Percentiles rank a stretch among this genome's conserved stretches.
Conservation (phyloP, 2,797 vertebrate genomes). For the Acropternis orthonyx region DNA sequence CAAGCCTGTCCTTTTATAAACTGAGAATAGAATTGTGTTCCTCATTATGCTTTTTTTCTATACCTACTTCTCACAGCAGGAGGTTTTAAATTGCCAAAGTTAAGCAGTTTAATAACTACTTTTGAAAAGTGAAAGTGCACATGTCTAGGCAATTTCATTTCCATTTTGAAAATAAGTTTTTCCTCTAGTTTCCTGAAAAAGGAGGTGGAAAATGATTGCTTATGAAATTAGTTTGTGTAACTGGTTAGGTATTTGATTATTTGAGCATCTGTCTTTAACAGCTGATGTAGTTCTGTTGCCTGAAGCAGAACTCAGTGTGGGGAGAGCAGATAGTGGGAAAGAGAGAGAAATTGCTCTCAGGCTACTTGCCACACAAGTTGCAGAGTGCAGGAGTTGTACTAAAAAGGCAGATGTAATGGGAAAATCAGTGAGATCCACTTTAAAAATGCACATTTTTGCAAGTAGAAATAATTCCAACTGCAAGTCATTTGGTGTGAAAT, state of each 20-base stretch:
- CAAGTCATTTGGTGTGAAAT: neutral
- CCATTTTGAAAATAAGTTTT: conserved; percentile 26
- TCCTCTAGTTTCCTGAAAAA: conserved; percentile 19
- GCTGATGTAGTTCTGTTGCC: neutral
- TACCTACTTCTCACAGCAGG: neutral
- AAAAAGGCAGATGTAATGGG: neutral
- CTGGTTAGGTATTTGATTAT: conserved; percentile 21
- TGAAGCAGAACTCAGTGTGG: conserved; percentile 17
- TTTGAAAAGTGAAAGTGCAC: neutral
- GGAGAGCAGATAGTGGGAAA: neutral
- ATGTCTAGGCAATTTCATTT: conserved; percentile 8
- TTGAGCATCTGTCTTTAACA: conserved; percentile 20
- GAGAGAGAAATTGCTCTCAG: neutral
- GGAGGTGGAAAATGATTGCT: neutral
- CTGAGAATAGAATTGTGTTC: neutral
- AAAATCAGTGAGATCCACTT: neutral
- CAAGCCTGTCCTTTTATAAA: neutral
- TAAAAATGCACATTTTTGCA: neutral
- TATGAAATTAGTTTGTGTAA: conserved; percentile 23
- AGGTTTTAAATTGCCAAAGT: neutral
- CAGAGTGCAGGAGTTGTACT: neutral
- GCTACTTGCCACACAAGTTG: neutral
- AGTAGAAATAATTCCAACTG: neutral
- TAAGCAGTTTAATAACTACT: conserved; percentile 40
- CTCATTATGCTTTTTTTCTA: neutral